Evolutionary conservation across 2,888 invertebrate genomes (phyloP).

Genomic region (Cynaeus angustus): DNA sequence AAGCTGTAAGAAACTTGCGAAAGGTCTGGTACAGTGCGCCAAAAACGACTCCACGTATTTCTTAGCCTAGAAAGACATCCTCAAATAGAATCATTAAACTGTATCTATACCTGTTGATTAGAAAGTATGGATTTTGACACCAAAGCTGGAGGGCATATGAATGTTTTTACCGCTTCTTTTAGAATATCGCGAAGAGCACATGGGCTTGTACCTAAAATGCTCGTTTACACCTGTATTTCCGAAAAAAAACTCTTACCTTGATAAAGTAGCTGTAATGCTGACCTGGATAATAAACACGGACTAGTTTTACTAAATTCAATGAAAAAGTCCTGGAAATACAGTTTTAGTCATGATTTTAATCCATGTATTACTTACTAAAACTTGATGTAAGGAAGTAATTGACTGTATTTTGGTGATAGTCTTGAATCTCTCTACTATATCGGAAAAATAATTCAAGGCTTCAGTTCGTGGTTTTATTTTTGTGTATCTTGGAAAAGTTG

Average conservation of each 20-base stretch:
- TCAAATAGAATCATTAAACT: too few species aligned
- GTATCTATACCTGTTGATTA: slow-evolving; percentile 75
- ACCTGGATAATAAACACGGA: slow-evolving; percentile 94
- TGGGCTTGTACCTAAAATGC: slow-evolving; percentile 72
- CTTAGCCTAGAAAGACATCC: too few species aligned
- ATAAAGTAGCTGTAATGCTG: slow-evolving; percentile 89
- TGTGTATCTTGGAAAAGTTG: slow-evolving; percentile 97
- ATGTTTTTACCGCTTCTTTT: slow-evolving; percentile 88
- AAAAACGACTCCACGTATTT: slow-evolving; percentile 93
- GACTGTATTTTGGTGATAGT: slow-evolving; percentile 88
- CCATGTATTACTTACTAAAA: slow-evolving; percentile 76
- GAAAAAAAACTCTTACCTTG: slow-evolving; percentile 74
- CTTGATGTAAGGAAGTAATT: slow-evolving; percentile 85
- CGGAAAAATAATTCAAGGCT: slow-evolving; percentile 87
- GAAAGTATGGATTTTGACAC: slow-evolving; percentile 81
- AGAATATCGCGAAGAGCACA: slow-evolving; percentile 83
- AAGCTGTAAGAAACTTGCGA: slow-evolving; percentile 88
- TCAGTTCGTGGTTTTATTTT: slow-evolving; percentile 88
- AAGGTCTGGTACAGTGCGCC: slow-evolving; percentile 88
- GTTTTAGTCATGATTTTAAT: background rate
- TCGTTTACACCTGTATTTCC: too few species aligned
- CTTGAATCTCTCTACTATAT: slow-evolving; percentile 86
- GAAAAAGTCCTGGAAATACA: slow-evolving; percentile 86
- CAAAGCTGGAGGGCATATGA: slow-evolving; percentile 93
- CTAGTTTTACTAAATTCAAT: slow-evolving; percentile 91